phyloP scores from a whole-genome alignment of 2,113 vertebrate species.

The Burhinus oedicnemus region DNA sequence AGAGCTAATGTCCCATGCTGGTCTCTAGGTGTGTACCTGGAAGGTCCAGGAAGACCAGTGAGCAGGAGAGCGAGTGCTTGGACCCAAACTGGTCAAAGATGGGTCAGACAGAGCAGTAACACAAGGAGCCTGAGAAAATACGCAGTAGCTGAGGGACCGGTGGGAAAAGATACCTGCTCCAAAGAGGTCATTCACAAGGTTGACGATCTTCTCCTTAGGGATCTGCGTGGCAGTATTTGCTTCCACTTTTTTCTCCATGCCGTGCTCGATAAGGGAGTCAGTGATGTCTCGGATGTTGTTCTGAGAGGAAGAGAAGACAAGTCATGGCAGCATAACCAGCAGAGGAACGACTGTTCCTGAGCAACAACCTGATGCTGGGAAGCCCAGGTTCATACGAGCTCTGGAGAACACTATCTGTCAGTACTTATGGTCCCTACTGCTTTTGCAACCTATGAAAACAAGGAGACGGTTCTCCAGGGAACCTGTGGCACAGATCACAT shows the following conservation, averaged over 20 bases:
- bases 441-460: neutral
- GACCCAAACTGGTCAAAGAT: neutral
- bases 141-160: neutral
- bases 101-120: neutral
- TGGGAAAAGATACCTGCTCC: constrained; percentile 82
- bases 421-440: neutral
- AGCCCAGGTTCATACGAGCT: rapidly evolving
- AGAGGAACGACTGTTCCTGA: neutral
- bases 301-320: constrained; percentile 66
- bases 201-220: constrained; percentile 82
- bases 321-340: neutral
- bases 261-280: constrained; percentile 86
- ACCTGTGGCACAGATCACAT: neutral
- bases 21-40: neutral
- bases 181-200: constrained; percentile 89
- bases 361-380: neutral
- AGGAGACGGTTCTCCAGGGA: neutral
- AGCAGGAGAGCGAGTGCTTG: neutral
- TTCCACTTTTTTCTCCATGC: constrained; percentile 78
- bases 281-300: constrained; percentile 88
- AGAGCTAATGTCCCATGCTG: neutral
- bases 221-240: constrained; percentile 67
- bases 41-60: neutral
- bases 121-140: neutral
- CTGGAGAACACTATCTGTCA: neutral